These are phyloP conservation scores for Palloptera scutellata DNA, from an alignment of 2,888 invertebrate species.

Conservation along the genomic window DNA sequence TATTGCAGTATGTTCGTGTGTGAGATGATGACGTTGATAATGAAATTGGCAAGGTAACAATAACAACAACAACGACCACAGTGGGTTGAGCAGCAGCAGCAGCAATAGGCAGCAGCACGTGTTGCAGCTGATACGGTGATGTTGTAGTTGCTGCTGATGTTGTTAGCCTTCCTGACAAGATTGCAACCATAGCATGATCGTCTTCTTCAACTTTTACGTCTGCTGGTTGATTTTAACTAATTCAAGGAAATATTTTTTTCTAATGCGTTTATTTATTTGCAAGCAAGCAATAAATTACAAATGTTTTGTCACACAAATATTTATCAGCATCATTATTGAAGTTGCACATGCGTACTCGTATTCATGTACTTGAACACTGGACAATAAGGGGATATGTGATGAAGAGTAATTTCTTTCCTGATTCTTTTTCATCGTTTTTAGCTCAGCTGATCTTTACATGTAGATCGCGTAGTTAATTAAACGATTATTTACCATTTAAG, in stretches of 20 bases:
- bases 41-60: conserved; percentile 27
- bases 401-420: no score
- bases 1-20: conserved; percentile 20
- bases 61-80: no score
- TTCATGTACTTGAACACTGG: no score
- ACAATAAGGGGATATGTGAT: no score
- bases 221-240: conserved; percentile 5
- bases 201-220: background rate
- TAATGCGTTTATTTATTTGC: no score
- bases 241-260: no score
- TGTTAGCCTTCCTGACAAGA: conserved; percentile 34
- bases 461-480: conserved; percentile 62
- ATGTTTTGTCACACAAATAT: conserved; percentile 30
- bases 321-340: background rate
- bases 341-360: no score
- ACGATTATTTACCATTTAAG: conserved; percentile 48
- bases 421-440: no score
- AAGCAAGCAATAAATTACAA: conserved; percentile 30
- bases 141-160: no score
- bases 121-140: no score
- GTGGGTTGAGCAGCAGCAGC: no score
- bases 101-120: no score
- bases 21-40: conserved; percentile 26
- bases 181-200: conserved; percentile 8
- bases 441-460: conserved; percentile 32